Evolutionary conservation across 2,797 vertebrate species (phyloP).

Genomic region (Tinamus major): DNA sequence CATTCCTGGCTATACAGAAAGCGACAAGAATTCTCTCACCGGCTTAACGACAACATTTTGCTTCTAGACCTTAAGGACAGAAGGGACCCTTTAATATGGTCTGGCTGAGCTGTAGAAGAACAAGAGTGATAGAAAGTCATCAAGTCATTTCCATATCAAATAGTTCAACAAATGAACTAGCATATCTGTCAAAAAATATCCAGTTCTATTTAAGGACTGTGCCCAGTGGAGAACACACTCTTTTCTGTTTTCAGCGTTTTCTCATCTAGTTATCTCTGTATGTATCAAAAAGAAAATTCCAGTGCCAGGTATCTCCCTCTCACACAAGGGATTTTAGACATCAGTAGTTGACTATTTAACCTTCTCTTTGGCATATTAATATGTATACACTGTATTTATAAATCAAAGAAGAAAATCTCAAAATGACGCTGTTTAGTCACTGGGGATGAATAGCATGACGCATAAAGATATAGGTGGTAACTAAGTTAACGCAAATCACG

Average conservation of each 20-base stretch:
- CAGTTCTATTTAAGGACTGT: background rate
- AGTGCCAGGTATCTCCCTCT: background rate
- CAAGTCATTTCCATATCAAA: background rate
- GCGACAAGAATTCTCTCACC: background rate
- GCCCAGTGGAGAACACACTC: background rate
- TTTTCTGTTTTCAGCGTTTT: background rate
- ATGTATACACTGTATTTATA: constrained; percentile 45
- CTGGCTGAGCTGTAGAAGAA: background rate
- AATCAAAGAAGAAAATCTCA: constrained; percentile 51
- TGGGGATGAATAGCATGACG: constrained; percentile 37
- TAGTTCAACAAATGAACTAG: background rate
- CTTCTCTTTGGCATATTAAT: constrained; percentile 38
- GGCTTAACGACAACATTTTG: background rate
- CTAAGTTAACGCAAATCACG: background rate
- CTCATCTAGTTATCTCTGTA: background rate
- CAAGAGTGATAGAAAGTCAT: background rate
- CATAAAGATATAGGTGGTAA: constrained; percentile 34
- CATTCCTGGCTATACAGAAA: background rate
- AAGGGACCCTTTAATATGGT: background rate
- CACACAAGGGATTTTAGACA: background rate
- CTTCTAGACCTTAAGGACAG: background rate
- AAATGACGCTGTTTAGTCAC: constrained; percentile 45
- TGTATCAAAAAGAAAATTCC: background rate
- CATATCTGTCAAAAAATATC: background rate
- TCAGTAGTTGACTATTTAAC: constrained; percentile 12